phyloP scores from a whole-genome alignment of 2,797 vertebrate species.

The Epinephelus coioides region DNA sequence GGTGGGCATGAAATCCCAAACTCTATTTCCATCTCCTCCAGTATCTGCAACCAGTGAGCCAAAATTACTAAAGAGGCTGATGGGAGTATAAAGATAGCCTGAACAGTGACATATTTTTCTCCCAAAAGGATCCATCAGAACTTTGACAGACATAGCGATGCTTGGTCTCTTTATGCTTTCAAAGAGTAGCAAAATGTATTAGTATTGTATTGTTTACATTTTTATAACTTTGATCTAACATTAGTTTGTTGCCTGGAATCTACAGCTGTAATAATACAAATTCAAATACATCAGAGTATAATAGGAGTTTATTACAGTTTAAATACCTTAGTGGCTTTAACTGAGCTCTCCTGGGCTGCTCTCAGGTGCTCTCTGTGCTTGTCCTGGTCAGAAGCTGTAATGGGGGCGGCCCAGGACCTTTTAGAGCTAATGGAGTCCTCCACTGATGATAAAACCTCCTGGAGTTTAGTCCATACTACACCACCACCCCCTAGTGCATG shows the following conservation, averaged over 20 bases:
- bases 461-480: constrained; percentile 87
- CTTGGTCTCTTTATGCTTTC: background rate
- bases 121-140: background rate
- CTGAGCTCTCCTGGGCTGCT: constrained; percentile 77
- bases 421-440: constrained; percentile 87
- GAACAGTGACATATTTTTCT: background rate
- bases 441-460: constrained; percentile 88
- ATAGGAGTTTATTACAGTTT: background rate
- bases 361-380: constrained; percentile 74
- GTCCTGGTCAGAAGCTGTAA: constrained; percentile 64
- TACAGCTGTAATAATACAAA: background rate
- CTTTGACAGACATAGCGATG: background rate
- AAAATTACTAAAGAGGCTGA: constrained; percentile 6
- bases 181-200: background rate
- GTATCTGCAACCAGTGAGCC: constrained; percentile 65
- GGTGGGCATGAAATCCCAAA: constrained; percentile 76
- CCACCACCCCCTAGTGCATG: constrained; percentile 60
- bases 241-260: background rate
- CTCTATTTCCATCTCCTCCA: constrained; percentile 83
- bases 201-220: no score
- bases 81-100: constrained; percentile 4
- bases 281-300: background rate
- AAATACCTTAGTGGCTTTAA: constrained; percentile 81
- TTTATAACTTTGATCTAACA: background rate
- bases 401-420: constrained; percentile 72